Evolutionary conservation across 2,113 vertebrate species (phyloP), one percentile per base, ranked within the genome.

Genomic region (Saiga tatarica): DNA sequence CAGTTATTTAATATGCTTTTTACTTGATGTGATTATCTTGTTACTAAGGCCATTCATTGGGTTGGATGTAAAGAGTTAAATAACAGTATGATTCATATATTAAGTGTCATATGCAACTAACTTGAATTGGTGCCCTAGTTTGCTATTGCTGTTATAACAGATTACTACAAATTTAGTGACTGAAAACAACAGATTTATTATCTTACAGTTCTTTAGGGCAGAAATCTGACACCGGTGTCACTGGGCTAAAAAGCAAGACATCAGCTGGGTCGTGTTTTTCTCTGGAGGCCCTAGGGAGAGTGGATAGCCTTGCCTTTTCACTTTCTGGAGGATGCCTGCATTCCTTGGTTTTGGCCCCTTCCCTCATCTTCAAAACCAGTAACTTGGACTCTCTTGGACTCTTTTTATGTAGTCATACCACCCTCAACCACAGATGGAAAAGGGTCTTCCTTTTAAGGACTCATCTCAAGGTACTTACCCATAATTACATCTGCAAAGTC

Each of bases 1-100:
- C 13, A 62, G 39, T 94, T 94, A 67, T 64, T 93, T 92, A 93
- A 94, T 87, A 83, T n/a, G 86, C 30, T 86, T 55, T 95, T 92
- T 53, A 59, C 59, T 95, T 71, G 78, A 97, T 95, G 33, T 79
- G 87, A 86, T 93, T 84, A 60, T 93, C 33, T 87, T 64, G 50
- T 83, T 95, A 33, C 71, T 67, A 93, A 95, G 91, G 60, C 86
- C 52, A 93, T 92, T 97, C 26, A 86, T 15, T 88, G 87, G 92
- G 60, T 82, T 85, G 76, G 97, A 79, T 94, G 26, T 93, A 50
- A 91, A 47, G 67, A 82, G 67, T 78, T 53, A 57, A 82, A 82
- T 33, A 92, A 53, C 33, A 76, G 84, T 87, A 84, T 76, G 67
- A 95, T 87, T 83, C 82, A 36, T 64, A 28, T 60, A 88, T 94